Conservation (phyloP, 1,140 invertebrate species). For the Spodoptera frugiperda region DNA sequence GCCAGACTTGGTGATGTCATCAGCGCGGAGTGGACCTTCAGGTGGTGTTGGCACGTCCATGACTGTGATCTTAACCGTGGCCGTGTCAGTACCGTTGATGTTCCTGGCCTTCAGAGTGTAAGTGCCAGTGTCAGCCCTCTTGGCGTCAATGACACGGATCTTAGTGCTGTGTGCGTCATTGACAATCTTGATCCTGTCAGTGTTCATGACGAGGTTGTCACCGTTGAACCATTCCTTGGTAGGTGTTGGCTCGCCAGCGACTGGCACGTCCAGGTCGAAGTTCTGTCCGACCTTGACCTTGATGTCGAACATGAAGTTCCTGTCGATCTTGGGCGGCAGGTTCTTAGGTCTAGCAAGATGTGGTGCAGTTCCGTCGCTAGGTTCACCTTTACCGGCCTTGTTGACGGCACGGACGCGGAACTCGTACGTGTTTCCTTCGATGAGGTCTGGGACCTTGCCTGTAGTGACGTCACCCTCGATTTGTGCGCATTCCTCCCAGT, state of each 20-base stretch:
- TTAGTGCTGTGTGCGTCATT: slow-evolving; percentile 96
- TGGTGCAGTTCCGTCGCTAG: slow-evolving; percentile 95
- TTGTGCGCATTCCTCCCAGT: slow-evolving; percentile 94
- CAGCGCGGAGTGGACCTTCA: slow-evolving; percentile 94
- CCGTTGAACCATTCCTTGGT: slow-evolving; percentile 96
- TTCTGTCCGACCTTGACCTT: slow-evolving; percentile 96
- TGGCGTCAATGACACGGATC: slow-evolving; percentile 95
- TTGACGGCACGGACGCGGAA: slow-evolving; percentile 98
- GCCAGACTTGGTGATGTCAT: slow-evolving; percentile 94
- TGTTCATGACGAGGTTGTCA: slow-evolving; percentile 92
- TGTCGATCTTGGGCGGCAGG: slow-evolving; percentile 96
- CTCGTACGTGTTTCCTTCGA: slow-evolving; percentile 96
- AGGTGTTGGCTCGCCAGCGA: slow-evolving; percentile 97
- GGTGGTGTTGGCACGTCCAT: slow-evolving; percentile 95
- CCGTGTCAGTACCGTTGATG: slow-evolving; percentile 95
- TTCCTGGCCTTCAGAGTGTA: slow-evolving; percentile 97
- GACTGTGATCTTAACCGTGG: slow-evolving; percentile 95
- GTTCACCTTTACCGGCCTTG: slow-evolving; percentile 96
- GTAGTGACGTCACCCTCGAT: slow-evolving; percentile 93
- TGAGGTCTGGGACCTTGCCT: slow-evolving; percentile 94
- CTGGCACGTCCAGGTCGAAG: slow-evolving; percentile 97
- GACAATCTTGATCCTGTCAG: slow-evolving; percentile 93
- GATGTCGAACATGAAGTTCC: slow-evolving; percentile 96
- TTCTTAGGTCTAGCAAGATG: slow-evolving; percentile 97
- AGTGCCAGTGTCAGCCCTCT: slow-evolving; percentile 94